Evolutionary conservation across 2,797 vertebrate genomes (phyloP), one percentile per base, ranked within the genome.

Genomic region (Urophycis tenuis): DNA sequence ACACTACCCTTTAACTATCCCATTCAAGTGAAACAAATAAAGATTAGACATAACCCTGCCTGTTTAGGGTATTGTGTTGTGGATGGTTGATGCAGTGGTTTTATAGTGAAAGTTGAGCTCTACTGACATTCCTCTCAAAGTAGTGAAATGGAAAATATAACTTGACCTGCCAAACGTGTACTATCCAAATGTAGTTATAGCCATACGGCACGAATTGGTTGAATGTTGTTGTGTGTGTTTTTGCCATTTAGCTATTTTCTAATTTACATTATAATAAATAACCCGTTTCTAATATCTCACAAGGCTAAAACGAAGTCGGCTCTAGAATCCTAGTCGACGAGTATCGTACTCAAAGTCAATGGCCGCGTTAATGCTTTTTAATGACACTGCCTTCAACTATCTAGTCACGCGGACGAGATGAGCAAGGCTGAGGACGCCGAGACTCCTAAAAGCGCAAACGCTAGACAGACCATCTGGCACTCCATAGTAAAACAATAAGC

Each of bases 391-490:
- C 60, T 25, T 49, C 19, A 69, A 12, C 25, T 25, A 6, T 19
- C 87, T 71, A 74, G 87, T 88, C 88, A 82, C 81, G 85, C 81
- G 81, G 76, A 71, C 78, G 29, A 83, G 80, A 77, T 78, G 81
- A 83, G 89, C 87, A 90, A 89, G 87, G 86, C 86, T 73, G 80
- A 41, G 81, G 71, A 76, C 77, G 49, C 73, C 78, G 32, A 85
- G 87, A 87, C 85, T 25, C 83, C 83, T 75, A 14, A 9, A 84
- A 73, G 80, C 78, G 71, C 41, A 39, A 80, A 77, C 81, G 78
- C 78, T 84, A 90, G 87, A 86, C 87, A 29, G 75, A 81, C 91
- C 92, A 91, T 92, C 91, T 92, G 91, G 84, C 85, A 85, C 30
- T 36, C 78, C 78, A 89, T 91, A 92, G 90, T 91, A 92, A 92